These are phyloP conservation scores for Rhopilema esculentum DNA, from an alignment of 30 jellyfish, hydroid and myxozoan species.

Conservation along the genomic window DNA sequence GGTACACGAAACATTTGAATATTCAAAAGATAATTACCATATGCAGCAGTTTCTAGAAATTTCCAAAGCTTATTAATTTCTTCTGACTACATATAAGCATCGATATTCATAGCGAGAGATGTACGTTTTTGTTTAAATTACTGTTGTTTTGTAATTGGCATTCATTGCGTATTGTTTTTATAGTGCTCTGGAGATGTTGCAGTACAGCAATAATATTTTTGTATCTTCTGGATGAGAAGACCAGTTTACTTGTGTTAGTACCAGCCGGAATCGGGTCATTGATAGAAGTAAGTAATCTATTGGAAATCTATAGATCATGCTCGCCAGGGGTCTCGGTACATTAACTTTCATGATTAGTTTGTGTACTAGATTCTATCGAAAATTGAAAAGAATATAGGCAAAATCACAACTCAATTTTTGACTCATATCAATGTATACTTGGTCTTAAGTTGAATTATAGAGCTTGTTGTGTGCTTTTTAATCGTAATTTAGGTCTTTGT, in stretches of 20 bases:
- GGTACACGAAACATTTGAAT: constrained; percentile 1
- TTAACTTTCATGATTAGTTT: not conserved
- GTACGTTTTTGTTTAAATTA: too few species aligned
- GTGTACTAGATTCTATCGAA: too few species aligned
- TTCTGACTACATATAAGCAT: not conserved
- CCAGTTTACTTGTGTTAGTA: constrained; percentile 92
- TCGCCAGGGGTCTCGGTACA: not conserved
- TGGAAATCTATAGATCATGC: not conserved
- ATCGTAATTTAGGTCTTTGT: too few species aligned
- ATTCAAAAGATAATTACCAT: not conserved
- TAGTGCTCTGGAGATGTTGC: constrained; percentile 96
- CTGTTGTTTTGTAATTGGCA: not conserved
- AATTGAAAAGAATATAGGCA: too few species aligned
- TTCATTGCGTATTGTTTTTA: not conserved
- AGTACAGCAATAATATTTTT: constrained; percentile 94
- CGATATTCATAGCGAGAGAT: not conserved
- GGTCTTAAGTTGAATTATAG: too few species aligned
- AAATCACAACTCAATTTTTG: too few species aligned
- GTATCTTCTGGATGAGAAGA: constrained; percentile 89
- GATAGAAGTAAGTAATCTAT: constrained; percentile 76
- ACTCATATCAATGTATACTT: too few species aligned
- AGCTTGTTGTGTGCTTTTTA: too few species aligned
- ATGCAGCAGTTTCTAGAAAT: not conserved
- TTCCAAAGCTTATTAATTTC: too few species aligned
- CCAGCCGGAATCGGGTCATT: constrained; percentile 99